Percentiles rank a stretch among this genome's conserved stretches.
Evolutionary conservation across 2,113 vertebrate species (phyloP).

Genomic region (Osmerus mordax): DNA sequence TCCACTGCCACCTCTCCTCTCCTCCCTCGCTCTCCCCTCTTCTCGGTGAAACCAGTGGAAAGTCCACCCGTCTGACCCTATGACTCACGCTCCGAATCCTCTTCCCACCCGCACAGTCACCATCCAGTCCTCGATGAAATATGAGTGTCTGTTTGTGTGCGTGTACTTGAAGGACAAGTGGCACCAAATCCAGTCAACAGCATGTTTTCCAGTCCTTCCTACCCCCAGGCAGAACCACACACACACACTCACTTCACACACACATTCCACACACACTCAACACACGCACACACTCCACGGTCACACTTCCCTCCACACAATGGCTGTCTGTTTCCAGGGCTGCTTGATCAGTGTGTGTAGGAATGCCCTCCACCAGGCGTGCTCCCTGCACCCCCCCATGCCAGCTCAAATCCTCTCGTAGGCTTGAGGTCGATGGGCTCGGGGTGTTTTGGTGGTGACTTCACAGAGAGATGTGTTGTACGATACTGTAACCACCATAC

Average conservation of each 20-base stretch:
- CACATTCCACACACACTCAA: background rate
- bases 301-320: background rate
- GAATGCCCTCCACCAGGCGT: background rate
- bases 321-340: background rate
- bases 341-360: background rate
- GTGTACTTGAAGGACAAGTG: slow-evolving; percentile 10
- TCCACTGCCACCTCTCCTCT: too few species aligned
- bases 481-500: too few species aligned
- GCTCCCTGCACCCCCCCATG: too few species aligned
- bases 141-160: slow-evolving; percentile 15
- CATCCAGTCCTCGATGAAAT: background rate
- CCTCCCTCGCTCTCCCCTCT: background rate
- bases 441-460: too few species aligned
- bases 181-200: slow-evolving; percentile 20
- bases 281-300: background rate
- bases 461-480: too few species aligned
- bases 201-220: slow-evolving; percentile 9
- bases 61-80: slow-evolving; percentile 44
- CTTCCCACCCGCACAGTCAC: background rate
- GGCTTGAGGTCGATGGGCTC: too few species aligned
- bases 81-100: slow-evolving; percentile 18
- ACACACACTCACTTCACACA: background rate
- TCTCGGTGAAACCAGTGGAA: slow-evolving; percentile 39
- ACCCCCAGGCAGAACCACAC: background rate
- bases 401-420: too few species aligned